phyloP scores from a whole-genome alignment of 2,888 invertebrate genomes.

The Megastigmus dorsalis region DNA sequence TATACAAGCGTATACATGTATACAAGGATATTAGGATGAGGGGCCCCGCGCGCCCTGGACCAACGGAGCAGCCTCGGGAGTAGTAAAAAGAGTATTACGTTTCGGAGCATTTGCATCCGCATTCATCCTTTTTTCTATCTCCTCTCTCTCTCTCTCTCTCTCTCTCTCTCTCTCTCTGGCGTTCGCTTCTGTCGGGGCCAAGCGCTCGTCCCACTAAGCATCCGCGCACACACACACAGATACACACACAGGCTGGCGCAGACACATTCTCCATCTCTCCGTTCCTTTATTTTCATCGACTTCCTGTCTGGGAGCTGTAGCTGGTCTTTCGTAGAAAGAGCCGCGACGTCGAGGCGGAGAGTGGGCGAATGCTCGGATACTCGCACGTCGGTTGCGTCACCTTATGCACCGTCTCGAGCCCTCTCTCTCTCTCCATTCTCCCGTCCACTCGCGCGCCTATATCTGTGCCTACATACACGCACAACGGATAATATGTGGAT shows the following conservation, averaged over 20 bases:
- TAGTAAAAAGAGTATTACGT: constrained; percentile 2
- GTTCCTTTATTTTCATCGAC: constrained; percentile 37
- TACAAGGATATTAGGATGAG: background rate
- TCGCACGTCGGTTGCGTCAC: constrained; percentile 27
- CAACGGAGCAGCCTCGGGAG: no score
- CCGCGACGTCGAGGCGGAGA: no score
- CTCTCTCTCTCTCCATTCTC: background rate
- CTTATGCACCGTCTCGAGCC: background rate
- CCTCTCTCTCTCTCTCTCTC: constrained; percentile 1
- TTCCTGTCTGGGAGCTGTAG: constrained; percentile 20
- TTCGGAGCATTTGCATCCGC: constrained; percentile 30
- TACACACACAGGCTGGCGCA: background rate
- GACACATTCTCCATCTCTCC: no score
- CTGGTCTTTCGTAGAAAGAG: constrained; percentile 15
- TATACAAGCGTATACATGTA: background rate
- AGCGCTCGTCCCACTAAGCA: no score
- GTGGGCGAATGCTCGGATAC: no score
- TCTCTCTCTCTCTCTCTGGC: background rate
- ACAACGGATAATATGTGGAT: no score
- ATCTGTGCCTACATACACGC: no score
- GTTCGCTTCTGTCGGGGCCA: background rate
- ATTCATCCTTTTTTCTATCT: constrained; percentile 19
- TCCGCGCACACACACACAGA: background rate
- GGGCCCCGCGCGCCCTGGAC: background rate
- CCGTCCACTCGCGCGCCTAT: no score